Percentiles rank a stretch among this genome's conserved stretches.
Evolutionary conservation across 2,888 invertebrate species (phyloP).

Genomic region (Globia sparganii): DNA sequence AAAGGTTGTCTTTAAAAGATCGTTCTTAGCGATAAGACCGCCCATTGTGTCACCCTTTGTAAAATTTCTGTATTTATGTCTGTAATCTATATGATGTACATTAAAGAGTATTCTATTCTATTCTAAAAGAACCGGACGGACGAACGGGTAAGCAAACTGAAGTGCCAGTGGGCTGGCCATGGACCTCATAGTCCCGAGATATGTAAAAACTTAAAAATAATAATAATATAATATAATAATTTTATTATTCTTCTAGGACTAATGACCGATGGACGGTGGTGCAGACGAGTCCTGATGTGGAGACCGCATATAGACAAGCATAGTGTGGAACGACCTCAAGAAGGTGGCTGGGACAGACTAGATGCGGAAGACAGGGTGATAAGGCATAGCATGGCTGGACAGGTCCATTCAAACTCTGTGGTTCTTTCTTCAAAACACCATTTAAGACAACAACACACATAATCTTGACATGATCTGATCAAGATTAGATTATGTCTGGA

Average conservation of each 20-base stretch:
- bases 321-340: background rate
- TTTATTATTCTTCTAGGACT: no score
- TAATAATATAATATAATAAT: no score
- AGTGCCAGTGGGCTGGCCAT: background rate
- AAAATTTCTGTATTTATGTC: no score
- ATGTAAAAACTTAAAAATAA: no score
- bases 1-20: no score
- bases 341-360: background rate
- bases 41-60: no score
- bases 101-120: no score
- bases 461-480: background rate
- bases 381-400: background rate
- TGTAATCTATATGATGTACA: no score
- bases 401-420: background rate
- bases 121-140: background rate
- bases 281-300: background rate
- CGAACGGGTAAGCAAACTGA: background rate
- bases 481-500: background rate
- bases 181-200: no score
- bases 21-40: no score
- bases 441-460: background rate
- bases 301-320: no score
- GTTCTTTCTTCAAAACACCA: background rate
- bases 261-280: background rate
- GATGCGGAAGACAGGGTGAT: no score